Evolutionary conservation across 1,140 invertebrate species (phyloP), one percentile per base, ranked within the genome.

Genomic region (Hydropsyche tenuis): DNA sequence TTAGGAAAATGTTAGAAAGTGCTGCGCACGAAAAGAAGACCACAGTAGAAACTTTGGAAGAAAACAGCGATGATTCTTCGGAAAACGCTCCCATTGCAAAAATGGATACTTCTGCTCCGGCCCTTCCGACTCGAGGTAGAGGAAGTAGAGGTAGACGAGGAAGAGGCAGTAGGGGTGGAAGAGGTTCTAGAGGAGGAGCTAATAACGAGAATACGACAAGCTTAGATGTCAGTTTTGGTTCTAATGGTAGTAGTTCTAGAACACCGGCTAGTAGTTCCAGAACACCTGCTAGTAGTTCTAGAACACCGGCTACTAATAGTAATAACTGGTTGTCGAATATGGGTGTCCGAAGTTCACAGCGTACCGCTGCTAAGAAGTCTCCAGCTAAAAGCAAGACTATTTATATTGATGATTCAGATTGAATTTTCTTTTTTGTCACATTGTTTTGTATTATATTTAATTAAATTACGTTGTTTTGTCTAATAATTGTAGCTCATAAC

Each of bases 101-200:
- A 53, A 51, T 25, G 2, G 60, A 56, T 43, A 9, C 25, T 14
- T 45, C 65, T 18, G 30, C 48, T 60, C 12, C 45, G 25, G 0
- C 70, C 12, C 14, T 60, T 16, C 11, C 22, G 0, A 30, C n/a
- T 5, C 53, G 68, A 9, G 77, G 72, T 18, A 62, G 74, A 56
- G 77, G 77, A 16, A 72, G 75, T 18, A 64, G 75, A 43, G 73
- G 75, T n/a, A 9, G 30, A 37, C 30, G 30, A 25, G 56, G 56
- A 23, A 60, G 56, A 60, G 56, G 56, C 9, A 60, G 56, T 23
- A 65, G 75, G n/a, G 75, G 77, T 1, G 72, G 69, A 9, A 63
- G 75, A 48, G 77, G 75, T 42, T 51, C 73, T 1, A 72, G 70
- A 77, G 74, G 69, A 23, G 65, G 56, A 18, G 42, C 43, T 7